Base-by-base conservation (phyloP, 2,888 invertebrate species). In the Adelphocoris suturalis region DNA sequence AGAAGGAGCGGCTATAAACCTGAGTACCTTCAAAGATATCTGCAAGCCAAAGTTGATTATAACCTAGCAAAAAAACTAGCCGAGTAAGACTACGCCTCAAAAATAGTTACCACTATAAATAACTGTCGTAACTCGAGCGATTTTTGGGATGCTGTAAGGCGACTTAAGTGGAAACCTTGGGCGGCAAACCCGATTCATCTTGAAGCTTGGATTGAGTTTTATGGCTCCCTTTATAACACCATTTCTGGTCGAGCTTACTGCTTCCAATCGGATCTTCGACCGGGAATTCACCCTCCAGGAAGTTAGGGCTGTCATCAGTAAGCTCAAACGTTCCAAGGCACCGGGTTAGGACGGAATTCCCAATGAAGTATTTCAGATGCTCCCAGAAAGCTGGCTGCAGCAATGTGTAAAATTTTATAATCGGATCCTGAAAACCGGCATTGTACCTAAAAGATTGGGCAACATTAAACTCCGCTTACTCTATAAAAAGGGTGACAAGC, bases 151-250 rank as follows among this genome's bases (percentile, higher is more conserved):
- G 16, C 61, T 9, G 19, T 61, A 61, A 16, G 61, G 61, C 9
- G 19, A 61, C 61, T 61, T 9, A 61, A 61, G 19, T 16, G 61
- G 61, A 61, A 61, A n/a, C 19, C 61, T 3, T 61, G 61, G 61
- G 61, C n/a, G 61, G 61, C 14, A 0, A 61, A 61, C 2, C 16
- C 61, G 19, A 61, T 61, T 61, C 61, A 2, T 19, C 19, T 61
- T 9, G 61, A 61, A 19, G n/a, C 61, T 61, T 61, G 61, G 61
- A 9, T 61, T 61, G 61, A 61, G 61, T 61, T 61, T n/a, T 61
- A 61, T 61, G 9, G 61, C 19, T 61, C 61, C 61, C n/a, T 61
- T n/a, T 61, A 61, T n/a, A 9, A n/a, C 9, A n/a, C 4, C 61
- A n/a, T 2, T 9, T 61, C 16, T 61, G 61, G 2, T n/a, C 19